Evolutionary conservation across 1,140 invertebrate genomes (phyloP).

Genomic region (Agraylea sexmaculata): DNA sequence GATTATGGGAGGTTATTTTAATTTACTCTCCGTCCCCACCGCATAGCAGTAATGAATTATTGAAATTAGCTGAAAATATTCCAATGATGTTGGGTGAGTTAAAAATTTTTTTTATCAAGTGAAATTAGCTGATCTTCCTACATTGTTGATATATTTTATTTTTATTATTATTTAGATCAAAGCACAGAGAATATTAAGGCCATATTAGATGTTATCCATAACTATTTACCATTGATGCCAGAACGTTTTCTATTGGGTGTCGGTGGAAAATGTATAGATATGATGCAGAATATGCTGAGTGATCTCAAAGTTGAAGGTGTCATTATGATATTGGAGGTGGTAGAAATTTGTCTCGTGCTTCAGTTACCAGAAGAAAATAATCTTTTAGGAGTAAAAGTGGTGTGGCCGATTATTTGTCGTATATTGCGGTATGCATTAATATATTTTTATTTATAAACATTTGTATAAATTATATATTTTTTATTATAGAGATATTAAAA

Average conservation of each 20-base stretch:
- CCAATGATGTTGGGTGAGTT: slow-evolving; percentile 64
- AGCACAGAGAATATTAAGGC: slow-evolving; percentile 68
- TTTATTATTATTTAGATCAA: slow-evolving; percentile 45
- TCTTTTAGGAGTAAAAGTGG: slow-evolving; percentile 45
- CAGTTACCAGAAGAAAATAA: slow-evolving; percentile 50
- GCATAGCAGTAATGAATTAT: slow-evolving; percentile 38
- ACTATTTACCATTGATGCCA: slow-evolving; percentile 72
- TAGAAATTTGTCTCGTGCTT: slow-evolving; percentile 58
- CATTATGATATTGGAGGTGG: slow-evolving; percentile 56
- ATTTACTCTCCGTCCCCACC: slow-evolving; percentile 57
- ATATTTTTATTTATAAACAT: slow-evolving; percentile 1
- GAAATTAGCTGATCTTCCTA: slow-evolving; percentile 6
- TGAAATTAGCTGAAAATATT: slow-evolving; percentile 67
- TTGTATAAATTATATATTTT: slow-evolving; percentile 8
- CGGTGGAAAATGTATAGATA: slow-evolving; percentile 52
- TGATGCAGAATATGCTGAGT: slow-evolving; percentile 55
- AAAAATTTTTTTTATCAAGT: too few species aligned
- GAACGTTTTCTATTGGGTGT: slow-evolving; percentile 64
- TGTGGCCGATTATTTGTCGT: slow-evolving; percentile 49
- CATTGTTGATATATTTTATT: slow-evolving; percentile 9
- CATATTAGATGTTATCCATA: slow-evolving; percentile 69
- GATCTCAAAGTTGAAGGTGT: slow-evolving; percentile 74
- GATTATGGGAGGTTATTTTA: slow-evolving; percentile 76
- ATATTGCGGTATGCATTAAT: too few species aligned
- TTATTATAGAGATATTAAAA: slow-evolving; percentile 11